These are phyloP conservation scores for Pterobdella sp. DNA, from an alignment of 2,888 invertebrate genomes.

Conservation along the genomic window DNA sequence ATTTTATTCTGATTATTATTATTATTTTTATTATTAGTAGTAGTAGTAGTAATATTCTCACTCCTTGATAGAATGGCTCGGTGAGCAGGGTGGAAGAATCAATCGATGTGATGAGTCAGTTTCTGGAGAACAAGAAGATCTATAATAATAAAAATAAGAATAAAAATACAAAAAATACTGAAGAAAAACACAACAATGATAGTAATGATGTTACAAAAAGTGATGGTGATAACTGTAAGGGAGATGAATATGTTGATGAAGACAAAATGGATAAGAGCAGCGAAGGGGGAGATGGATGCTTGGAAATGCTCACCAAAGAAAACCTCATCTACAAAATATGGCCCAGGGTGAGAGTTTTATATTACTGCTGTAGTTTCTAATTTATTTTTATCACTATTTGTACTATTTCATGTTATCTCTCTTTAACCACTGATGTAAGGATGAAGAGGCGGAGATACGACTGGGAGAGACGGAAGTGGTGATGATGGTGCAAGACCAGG, in stretches of 20 bases:
- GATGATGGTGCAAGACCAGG: too few relatives aligned
- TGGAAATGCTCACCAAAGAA: not conserved
- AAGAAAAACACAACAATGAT: not conserved
- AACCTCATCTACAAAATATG: not conserved
- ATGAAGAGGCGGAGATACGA: too few relatives aligned
- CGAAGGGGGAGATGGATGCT: too few relatives aligned
- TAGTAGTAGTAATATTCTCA: too few relatives aligned
- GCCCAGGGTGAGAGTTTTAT: not conserved
- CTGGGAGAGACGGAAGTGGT: too few relatives aligned
- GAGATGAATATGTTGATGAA: not conserved
- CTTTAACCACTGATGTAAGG: too few relatives aligned
- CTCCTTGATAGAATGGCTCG: not conserved
- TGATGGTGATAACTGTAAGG: not conserved
- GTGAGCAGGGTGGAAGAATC: constrained; percentile 2
- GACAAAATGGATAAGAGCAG: too few relatives aligned
- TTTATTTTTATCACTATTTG: not conserved
- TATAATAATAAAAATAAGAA: not conserved
- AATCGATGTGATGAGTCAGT: not conserved
- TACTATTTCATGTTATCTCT: too few relatives aligned
- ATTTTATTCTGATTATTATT: too few relatives aligned
- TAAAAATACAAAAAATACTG: not conserved
- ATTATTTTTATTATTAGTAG: too few relatives aligned
- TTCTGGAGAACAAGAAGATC: not conserved
- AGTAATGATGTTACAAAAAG: not conserved
- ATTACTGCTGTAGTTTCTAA: not conserved